Evolutionary conservation across 2,888 invertebrate species (phyloP), one percentile per base, ranked within the genome.

Genomic region (Tetranychus piercei): DNA sequence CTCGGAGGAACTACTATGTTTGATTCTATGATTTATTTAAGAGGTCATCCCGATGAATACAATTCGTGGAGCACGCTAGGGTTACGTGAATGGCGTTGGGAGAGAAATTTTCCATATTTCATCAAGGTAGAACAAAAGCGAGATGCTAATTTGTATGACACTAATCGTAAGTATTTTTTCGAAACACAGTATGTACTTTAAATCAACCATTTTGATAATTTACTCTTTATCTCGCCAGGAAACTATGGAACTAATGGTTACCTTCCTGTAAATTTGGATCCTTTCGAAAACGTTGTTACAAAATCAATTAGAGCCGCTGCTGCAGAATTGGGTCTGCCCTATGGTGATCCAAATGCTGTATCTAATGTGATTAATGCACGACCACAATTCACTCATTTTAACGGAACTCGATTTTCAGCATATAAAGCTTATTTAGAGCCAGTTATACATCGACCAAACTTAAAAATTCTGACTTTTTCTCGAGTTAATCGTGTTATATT

Each of bases 21-120:
- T 22, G 69, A 69, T 22, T 23, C 69, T 1, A 22, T 20, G 22
- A 69, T 69, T 6, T 69, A 69, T 2, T 23, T 22, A 1, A 69
- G 69, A 69, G 69, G 69, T 20, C 20, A 23, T 8, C 69, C 69
- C 5, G 22, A 69, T 20, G 69, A 69, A 69, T 69, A 69, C 8
- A 23, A 69, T 34, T 69, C 69, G 15, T 69, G 69, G 69, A 20
- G 20, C 11, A 22, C 20, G 34, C 20, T 69, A 22, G 69, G 69
- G 11, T 69, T 69, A 22, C 18, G 22, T 20, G 34, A 69, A 11
- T 69, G 69, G 69, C 69, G 69, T 11, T 69, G 34, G 22, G 69
- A 69, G 8, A 11, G 6, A 11, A 69, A 69, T 22, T 20, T 69
- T 22, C 69, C 69, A 11, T 69, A 69, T 69, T 69, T 69, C 20